Conservation (phyloP, 2,888 invertebrate genomes). For the Ypsolopha scabrella region DNA sequence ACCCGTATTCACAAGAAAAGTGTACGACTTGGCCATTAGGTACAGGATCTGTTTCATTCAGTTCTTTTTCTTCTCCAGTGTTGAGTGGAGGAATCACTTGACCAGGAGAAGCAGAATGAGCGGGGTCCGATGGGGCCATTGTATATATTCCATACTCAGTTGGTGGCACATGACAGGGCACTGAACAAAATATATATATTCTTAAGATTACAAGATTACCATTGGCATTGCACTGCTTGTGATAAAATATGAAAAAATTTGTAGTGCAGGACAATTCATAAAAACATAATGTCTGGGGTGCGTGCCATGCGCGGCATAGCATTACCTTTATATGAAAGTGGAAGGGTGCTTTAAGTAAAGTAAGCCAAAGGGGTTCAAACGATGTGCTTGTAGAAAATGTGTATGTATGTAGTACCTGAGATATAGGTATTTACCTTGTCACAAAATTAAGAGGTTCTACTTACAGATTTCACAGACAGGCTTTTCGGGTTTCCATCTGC, state of each 20-base stretch:
- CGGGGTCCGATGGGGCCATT: conserved; percentile 46
- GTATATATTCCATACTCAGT: conserved; percentile 78
- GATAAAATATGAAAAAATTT: no score
- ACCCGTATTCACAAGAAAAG: conserved; percentile 82
- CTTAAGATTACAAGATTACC: conserved; percentile 8
- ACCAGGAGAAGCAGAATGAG: conserved; percentile 25
- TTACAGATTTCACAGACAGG: conserved; percentile 85
- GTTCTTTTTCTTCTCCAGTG: conserved; percentile 61
- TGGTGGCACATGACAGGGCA: conserved; percentile 78
- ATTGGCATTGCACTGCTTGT: no score
- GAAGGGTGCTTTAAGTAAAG: no score
- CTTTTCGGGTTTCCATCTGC: conserved; percentile 86
- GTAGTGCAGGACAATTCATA: no score
- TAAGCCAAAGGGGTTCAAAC: no score
- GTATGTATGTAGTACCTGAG: no score
- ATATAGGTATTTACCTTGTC: no score
- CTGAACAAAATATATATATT: conserved; percentile 34
- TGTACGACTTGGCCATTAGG: conserved; percentile 80
- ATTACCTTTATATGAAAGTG: no score
- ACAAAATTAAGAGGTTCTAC: conserved; percentile 20
- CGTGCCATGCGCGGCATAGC: no score
- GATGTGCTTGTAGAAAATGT: no score
- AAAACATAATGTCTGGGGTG: no score
- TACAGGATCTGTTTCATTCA: conserved; percentile 72
- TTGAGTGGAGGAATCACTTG: conserved; percentile 27